phyloP scores from a whole-genome alignment of 2,113 vertebrate genomes.

The Burhinus bistriatus region DNA sequence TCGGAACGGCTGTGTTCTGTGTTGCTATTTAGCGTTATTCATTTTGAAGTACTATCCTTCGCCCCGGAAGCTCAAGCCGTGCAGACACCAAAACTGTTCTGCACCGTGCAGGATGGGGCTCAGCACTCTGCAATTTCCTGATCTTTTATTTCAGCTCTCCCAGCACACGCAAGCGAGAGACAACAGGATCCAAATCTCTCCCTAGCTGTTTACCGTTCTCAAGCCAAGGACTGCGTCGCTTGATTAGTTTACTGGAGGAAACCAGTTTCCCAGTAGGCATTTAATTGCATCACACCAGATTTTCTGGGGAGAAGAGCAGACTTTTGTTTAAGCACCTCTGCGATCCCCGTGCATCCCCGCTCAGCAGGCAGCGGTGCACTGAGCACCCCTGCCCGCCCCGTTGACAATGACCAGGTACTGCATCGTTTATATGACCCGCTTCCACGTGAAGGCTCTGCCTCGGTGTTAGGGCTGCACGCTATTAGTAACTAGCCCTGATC shows the following conservation, averaged over 20 bases:
- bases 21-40: not conserved
- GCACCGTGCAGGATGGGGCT: not conserved
- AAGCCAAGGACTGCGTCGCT: not conserved
- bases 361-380: not conserved
- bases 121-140: not conserved
- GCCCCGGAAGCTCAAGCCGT: not conserved
- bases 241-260: not conserved
- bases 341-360: not conserved
- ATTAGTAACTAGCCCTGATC: not conserved
- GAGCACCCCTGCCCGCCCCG: not conserved
- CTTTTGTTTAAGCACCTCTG: not conserved
- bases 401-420: not conserved
- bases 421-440: not conserved
- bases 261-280: not conserved
- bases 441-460: not conserved
- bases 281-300: not conserved
- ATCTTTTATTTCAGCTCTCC: not conserved
- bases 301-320: not conserved
- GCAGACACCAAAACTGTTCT: not conserved
- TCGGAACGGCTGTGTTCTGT: not conserved
- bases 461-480: accelerated
- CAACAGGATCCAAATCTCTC: not conserved
- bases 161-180: not conserved
- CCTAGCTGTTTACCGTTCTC: not conserved
- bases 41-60: not conserved